Evolutionary conservation across 37 sponge, comb jelly and placozoan genomes (phyloP), one percentile per base, ranked within the genome.

Genomic region (Ephydatia muelleri): DNA sequence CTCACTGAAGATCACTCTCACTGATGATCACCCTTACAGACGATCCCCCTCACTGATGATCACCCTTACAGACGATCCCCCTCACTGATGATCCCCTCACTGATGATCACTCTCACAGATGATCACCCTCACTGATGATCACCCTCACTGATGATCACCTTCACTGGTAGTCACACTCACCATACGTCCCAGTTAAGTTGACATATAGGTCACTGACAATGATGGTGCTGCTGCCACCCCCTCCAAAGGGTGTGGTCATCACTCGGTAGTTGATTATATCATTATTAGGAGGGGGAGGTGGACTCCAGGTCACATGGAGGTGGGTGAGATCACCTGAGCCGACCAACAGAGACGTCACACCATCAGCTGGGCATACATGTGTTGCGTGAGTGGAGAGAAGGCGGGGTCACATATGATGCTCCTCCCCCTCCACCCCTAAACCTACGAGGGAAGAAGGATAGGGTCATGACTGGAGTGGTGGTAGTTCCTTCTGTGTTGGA

Each of bases 401-500:
- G 47, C 4, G 4, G 47, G 6, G 8, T 43, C 47, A 43, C 4
- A 8, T 8, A 43, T 11, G 6, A 43, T 43, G 47, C 47, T 8
- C 47, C 47, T 43, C 47, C 43, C 43, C 43, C 43, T 21, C 16
- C 57, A 14, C 19, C 57, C 57, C 16, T 1, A 14, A 4, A 57
- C 57, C 1, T 57, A 57, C 57, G 57, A 14, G 57, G 57, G 57
- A 57, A 14, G 75, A 87, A 87, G 47, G n/a, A 33, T 11, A 29
- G 3, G 29, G n/a, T 38, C 30, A 33, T 37, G 30, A 28, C 67
- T 28, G 39, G 21, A 65, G 65, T 85, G 34, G 40, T 70, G 26
- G 35, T 65, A 39, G 57, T 25, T 22, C 83, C 88, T 6, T n/a
- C 70, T 43, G 79, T 68, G 79, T 88, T 88, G 35, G 43, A 72